Evolutionary conservation across 2,888 invertebrate genomes (phyloP), one percentile per base, ranked within the genome.

Genomic region (Scelioninae gen. 1): DNA sequence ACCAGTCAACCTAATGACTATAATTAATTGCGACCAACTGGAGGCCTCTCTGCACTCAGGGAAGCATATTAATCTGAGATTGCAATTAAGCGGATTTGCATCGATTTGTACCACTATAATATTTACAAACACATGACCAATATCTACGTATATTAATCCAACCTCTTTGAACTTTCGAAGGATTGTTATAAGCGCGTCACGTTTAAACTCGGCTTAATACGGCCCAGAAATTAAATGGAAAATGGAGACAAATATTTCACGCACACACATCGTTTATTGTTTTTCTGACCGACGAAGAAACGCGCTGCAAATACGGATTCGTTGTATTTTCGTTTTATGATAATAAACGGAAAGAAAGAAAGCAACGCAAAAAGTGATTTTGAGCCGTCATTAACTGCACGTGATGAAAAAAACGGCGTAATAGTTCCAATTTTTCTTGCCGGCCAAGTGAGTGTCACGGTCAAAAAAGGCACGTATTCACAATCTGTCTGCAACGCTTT

Each of bases 21-120:
- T 80, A 80, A 80, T 80, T 80, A 68, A 80, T 80, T 74, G 68
- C 74, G 31, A 68, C 68, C 74, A 80, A 74, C 74, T 74, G 68
- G 68, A 75, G 63, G 75, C 56, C 72, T 69, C 80, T 63, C 62
- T 68, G 53, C 71, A 65, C 63, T 69, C 43, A 58, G 75, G 31
- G 56, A 71, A 71, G 63, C 76, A 71, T 76, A 76, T 81, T 81
- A 81, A 76, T 81, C 71, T 71, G 51, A 81, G 63, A 69, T 66
- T 60, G 82, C 66, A 82, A 72, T 76, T 82, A 76, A 82, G 66
- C 34, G 82, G 66, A 76, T 82, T 76, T 72, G 66, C 65, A 72
- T 76, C 65, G 71, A 76, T 81, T 76, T 81, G 75, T 49, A 32
- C 75, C 47, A 66, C 60, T 66, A 76, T 71, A 76, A 76, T 76